Base-by-base conservation (phyloP, 2,888 invertebrate genomes). In the Hemicrepidius hirtus region DNA sequence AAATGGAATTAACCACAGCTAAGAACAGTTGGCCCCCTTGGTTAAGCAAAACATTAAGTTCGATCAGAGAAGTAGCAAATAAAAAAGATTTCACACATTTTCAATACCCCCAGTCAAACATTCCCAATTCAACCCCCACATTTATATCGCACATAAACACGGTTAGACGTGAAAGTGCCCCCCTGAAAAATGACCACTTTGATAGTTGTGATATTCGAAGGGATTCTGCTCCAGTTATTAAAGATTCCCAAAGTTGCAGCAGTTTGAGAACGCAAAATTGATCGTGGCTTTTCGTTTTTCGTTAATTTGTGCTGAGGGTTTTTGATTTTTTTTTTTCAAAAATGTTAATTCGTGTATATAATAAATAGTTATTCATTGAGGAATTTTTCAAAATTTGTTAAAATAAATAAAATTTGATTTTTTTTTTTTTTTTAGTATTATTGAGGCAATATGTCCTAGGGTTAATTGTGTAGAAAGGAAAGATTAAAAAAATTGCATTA, bases 11-110 rank as follows among this genome's bases (percentile, higher is more conserved):
- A 76, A 92, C 92, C 82, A 87, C 88, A 73, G 89, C 91, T 3
- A 91, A 91, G 77, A 92, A 91, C 81, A 91, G 91, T 20, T 98
- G 97, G 92, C 93, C 97, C 24, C 95, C 95, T 0, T 99, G 98
- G 98, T 90, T 98, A 65, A 95, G 96, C 76, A 97, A 97, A 87
- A 98, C 98, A 0, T 90, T 98, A 85, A 92, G 90, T 80, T 92
- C 92, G 35, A 92, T 93, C 80, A 92, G 93, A 87, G 93, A 93
- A 81, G 92, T 91, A 4, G 90, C 93, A 10, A 92, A 93, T 81
- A 92, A 92, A 73, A 86, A 86, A 69, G 87, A 87, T 67, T 85
- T 87, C 68, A 65, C 80, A 10, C 78, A 84, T 83, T 73, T 88
- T 84, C 60, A 68, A 79, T 86, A 77, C 75, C 78, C 63, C 73